Evolutionary conservation across 2,113 vertebrate genomes (phyloP).

Genomic region (Suncus etruscus): DNA sequence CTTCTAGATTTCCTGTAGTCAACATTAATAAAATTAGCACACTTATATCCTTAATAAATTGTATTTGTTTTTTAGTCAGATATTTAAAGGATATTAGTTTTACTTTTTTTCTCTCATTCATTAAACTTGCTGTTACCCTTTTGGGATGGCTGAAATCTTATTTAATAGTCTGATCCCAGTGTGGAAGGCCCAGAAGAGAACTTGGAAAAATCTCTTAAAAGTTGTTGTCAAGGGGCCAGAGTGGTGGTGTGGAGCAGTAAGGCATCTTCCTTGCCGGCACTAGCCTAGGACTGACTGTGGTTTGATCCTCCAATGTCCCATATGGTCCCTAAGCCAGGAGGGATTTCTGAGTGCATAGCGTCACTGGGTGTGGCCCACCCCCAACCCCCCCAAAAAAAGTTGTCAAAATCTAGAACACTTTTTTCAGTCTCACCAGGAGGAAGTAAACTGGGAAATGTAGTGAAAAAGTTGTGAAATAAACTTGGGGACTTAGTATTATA

Average conservation of each 20-base stretch:
- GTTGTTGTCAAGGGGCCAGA: too few relatives aligned
- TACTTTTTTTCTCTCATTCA: slow-evolving; percentile 39
- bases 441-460: slow-evolving; percentile 1
- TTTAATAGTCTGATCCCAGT: slow-evolving; percentile 30
- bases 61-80: slow-evolving; percentile 19
- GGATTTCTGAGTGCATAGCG: too few relatives aligned
- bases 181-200: neutral
- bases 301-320: too few relatives aligned
- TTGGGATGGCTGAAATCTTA: slow-evolving; percentile 45
- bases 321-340: too few relatives aligned
- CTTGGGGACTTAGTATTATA: neutral
- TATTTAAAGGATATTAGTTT: slow-evolving; percentile 21
- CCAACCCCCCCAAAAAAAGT: neutral
- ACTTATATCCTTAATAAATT: slow-evolving; percentile 2
- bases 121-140: slow-evolving; percentile 19
- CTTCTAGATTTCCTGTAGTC: slow-evolving; percentile 32
- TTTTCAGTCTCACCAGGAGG: neutral
- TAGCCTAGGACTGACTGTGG: too few relatives aligned
- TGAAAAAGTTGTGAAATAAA: slow-evolving; percentile 25
- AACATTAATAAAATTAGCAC: slow-evolving; percentile 33
- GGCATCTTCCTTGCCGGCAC: too few relatives aligned
- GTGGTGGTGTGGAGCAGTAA: too few relatives aligned
- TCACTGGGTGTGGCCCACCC: too few relatives aligned
- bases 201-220: neutral
- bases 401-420: neutral